Conservation (phyloP, 1,140 invertebrate species). For the Tyrophagus putrescentiae region DNA sequence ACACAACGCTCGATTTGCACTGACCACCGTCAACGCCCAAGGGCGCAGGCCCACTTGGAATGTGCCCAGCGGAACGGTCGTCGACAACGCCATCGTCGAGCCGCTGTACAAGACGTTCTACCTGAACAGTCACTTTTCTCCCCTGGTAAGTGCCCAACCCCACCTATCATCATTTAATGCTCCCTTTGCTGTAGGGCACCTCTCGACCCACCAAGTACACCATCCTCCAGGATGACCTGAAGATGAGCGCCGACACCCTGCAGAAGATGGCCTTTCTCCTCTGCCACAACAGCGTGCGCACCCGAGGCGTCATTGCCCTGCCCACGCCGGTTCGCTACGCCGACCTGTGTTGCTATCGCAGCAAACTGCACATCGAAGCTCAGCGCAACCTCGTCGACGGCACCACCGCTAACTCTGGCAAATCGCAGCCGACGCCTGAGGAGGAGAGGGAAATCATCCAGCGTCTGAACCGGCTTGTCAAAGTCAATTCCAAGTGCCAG, state of each 20-base stretch:
- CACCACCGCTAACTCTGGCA: too few species aligned
- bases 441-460: neutral
- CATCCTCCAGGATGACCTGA: slow-evolving; percentile 30
- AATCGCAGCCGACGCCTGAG: too few species aligned
- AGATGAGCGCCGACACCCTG: slow-evolving; percentile 24
- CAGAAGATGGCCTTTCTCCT: slow-evolving; percentile 28
- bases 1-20: too few species aligned
- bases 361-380: slow-evolving; percentile 24
- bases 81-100: slow-evolving; percentile 11
- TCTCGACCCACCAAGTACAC: slow-evolving; percentile 26
- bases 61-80: slow-evolving; percentile 15
- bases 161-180: too few species aligned
- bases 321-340: slow-evolving; percentile 50
- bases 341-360: slow-evolving; percentile 29
- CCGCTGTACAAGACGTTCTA: neutral
- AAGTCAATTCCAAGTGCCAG: neutral
- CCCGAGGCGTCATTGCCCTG: slow-evolving; percentile 38
- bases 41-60: neutral
- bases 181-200: too few species aligned
- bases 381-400: too few species aligned
- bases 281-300: slow-evolving; percentile 27
- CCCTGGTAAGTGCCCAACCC: slow-evolving; percentile 17
- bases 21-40: too few species aligned
- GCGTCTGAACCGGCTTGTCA: neutral
- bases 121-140: neutral